A percentile compares a stretch with the other conserved stretches of the same genome.
These are phyloP conservation scores for Toxostoma redivivum DNA, from an alignment of 2,113 vertebrate species.

Conservation along the genomic window DNA sequence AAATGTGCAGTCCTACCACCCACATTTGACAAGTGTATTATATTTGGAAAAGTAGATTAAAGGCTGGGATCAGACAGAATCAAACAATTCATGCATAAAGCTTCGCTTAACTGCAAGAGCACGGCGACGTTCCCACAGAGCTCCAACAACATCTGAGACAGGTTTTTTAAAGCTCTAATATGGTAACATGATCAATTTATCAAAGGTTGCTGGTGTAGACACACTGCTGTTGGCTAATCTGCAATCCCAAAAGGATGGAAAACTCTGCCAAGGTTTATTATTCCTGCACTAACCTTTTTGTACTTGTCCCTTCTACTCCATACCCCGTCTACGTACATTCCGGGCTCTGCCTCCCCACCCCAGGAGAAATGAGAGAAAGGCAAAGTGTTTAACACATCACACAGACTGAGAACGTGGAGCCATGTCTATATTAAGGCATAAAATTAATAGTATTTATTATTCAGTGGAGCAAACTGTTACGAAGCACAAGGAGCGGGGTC, in stretches of 20 bases:
- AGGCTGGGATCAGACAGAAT: conserved; percentile 30
- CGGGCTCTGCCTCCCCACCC: not conserved
- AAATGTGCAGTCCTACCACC: not conserved
- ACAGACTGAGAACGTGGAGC: not conserved
- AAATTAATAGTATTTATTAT: conserved; percentile 48
- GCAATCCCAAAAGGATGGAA: not conserved
- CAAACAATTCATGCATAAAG: not conserved
- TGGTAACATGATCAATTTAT: not conserved
- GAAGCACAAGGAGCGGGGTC: not conserved
- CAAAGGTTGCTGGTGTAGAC: not conserved
- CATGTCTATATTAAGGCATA: conserved; percentile 61
- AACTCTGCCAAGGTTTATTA: not conserved
- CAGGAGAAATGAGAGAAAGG: not conserved
- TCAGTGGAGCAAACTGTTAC: conserved; percentile 1
- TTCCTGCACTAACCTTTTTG: not conserved
- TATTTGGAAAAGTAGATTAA: conserved; percentile 39
- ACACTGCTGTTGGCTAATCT: not conserved
- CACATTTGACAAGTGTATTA: not conserved
- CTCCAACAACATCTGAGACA: not conserved
- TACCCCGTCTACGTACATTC: not conserved
- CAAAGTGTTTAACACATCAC: not conserved
- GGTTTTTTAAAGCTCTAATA: not conserved
- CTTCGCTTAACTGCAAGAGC: not conserved
- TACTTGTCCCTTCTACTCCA: not conserved
- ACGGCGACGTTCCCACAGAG: not conserved